Percentiles rank a stretch among this genome's conserved stretches.
phyloP scores from a whole-genome alignment of 64 coral and sea anemone genomes.

The Montipora foliosa region DNA sequence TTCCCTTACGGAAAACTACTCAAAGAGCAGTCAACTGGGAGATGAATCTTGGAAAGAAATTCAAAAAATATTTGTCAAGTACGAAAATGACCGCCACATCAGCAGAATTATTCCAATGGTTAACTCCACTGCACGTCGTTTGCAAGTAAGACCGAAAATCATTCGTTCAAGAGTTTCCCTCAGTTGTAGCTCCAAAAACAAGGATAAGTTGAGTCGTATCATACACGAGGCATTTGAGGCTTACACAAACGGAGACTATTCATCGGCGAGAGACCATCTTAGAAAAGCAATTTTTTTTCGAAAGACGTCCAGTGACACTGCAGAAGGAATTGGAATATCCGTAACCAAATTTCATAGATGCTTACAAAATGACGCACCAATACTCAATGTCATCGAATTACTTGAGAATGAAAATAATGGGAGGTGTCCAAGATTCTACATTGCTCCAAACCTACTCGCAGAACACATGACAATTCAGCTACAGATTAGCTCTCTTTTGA shows the following conservation, averaged over 20 bases:
- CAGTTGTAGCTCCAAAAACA: too few relatives aligned
- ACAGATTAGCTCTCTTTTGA: too few relatives aligned
- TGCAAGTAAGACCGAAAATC: neutral
- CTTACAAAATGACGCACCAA: slow-evolving; percentile 19
- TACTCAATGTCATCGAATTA: neutral
- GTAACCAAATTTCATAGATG: slow-evolving; percentile 46
- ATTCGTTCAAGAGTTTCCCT: neutral
- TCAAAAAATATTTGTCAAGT: slow-evolving; percentile 22
- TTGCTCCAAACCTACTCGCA: slow-evolving; percentile 19
- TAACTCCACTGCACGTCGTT: neutral
- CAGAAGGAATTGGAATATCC: slow-evolving; percentile 48
- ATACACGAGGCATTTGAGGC: slow-evolving; percentile 9
- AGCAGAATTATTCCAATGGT: slow-evolving; percentile 24
- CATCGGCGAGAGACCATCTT: neutral
- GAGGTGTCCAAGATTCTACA: slow-evolving; percentile 29
- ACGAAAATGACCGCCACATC: slow-evolving; percentile 10
- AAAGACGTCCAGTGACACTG: neutral
- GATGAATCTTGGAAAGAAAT: slow-evolving; percentile 29
- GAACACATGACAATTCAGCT: slow-evolving; percentile 46
- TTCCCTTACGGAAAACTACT: neutral
- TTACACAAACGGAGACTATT: neutral
- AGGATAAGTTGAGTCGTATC: neutral
- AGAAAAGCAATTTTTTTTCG: neutral
- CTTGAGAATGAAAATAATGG: slow-evolving; percentile 37
- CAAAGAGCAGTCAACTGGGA: slow-evolving; percentile 6